Evolutionary conservation across 2,797 vertebrate species (phyloP).

Genomic region (Thalassophryne amazonica): DNA sequence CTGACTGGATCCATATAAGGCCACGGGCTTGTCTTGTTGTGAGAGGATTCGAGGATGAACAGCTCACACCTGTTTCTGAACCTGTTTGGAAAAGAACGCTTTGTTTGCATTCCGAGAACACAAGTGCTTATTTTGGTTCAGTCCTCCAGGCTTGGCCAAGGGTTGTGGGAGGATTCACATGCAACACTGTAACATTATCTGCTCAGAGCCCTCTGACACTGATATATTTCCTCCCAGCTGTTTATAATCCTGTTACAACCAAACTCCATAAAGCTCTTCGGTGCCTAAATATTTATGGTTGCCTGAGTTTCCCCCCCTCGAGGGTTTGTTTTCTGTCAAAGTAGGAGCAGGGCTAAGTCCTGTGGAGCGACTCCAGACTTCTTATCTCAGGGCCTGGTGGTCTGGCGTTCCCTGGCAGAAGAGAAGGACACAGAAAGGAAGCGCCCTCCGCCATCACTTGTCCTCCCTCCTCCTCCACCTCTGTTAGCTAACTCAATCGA

Average conservation of each 20-base stretch:
- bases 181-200: slow-evolving; percentile 61
- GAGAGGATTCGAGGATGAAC: slow-evolving; percentile 36
- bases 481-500: slow-evolving; percentile 65
- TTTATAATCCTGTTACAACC: slow-evolving; percentile 83
- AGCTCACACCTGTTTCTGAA: slow-evolving; percentile 75
- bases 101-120: slow-evolving; percentile 67
- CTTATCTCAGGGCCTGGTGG: slow-evolving; percentile 75
- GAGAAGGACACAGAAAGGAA: slow-evolving; percentile 60
- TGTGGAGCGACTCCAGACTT: slow-evolving; percentile 73
- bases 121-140: slow-evolving; percentile 76
- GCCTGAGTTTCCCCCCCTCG: slow-evolving; percentile 74
- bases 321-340: slow-evolving; percentile 79
- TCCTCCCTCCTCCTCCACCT: slow-evolving; percentile 31
- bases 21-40: slow-evolving; percentile 50
- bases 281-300: slow-evolving; percentile 85
- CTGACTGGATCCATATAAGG: slow-evolving; percentile 61
- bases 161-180: slow-evolving; percentile 60
- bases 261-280: slow-evolving; percentile 82
- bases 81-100: slow-evolving; percentile 57
- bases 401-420: slow-evolving; percentile 50
- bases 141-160: slow-evolving; percentile 52
- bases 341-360: slow-evolving; percentile 70
- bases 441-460: slow-evolving; percentile 47
- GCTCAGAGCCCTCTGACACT: slow-evolving; percentile 57
- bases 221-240: slow-evolving; percentile 67